A percentile compares a stretch with the other conserved stretches of the same genome.
Evolutionary conservation across 2,888 invertebrate species (phyloP).

Genomic region (Neocrepidodera transversa): DNA sequence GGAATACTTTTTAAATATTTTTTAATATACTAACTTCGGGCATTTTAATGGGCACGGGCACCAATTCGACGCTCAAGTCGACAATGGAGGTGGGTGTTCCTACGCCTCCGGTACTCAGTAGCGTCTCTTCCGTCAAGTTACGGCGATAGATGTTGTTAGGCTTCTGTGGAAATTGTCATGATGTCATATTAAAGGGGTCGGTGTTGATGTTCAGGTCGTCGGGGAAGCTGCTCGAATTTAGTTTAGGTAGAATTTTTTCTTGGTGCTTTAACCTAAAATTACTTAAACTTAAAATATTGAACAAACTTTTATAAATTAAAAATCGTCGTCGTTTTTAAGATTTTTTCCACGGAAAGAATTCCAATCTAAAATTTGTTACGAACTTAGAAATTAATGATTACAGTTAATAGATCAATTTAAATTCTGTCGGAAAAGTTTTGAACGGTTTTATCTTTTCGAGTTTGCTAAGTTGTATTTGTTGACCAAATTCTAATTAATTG

Average conservation of each 20-base stretch:
- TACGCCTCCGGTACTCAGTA: constrained; percentile 60
- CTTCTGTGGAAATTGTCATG: constrained; percentile 72
- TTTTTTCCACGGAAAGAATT: constrained; percentile 13
- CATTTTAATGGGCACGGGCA: constrained; percentile 46
- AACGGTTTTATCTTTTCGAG: neutral
- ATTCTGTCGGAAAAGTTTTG: constrained; percentile 12
- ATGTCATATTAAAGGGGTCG: constrained; percentile 73
- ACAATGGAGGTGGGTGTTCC: constrained; percentile 64
- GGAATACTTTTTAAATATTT: too few relatives aligned
- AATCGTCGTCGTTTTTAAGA: too few relatives aligned
- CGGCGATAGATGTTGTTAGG: constrained; percentile 62
- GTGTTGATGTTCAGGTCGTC: constrained; percentile 69
- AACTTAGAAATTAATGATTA: constrained; percentile 8
- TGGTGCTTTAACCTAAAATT: constrained; percentile 65
- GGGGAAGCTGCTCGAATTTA: constrained; percentile 63
- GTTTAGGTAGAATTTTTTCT: constrained; percentile 59
- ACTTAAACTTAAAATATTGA: too few relatives aligned
- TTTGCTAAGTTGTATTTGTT: constrained; percentile 11
- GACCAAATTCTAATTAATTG: constrained; percentile 15
- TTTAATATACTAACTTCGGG: constrained; percentile 6
- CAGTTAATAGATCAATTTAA: constrained; percentile 18
- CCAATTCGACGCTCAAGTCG: constrained; percentile 50
- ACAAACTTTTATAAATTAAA: too few relatives aligned
- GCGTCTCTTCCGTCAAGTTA: constrained; percentile 67
- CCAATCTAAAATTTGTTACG: constrained; percentile 9